Percentiles rank a stretch among this genome's conserved stretches.
Conservation (phyloP, 2,113 vertebrate species). For the Heloderma charlesbogerti region DNA sequence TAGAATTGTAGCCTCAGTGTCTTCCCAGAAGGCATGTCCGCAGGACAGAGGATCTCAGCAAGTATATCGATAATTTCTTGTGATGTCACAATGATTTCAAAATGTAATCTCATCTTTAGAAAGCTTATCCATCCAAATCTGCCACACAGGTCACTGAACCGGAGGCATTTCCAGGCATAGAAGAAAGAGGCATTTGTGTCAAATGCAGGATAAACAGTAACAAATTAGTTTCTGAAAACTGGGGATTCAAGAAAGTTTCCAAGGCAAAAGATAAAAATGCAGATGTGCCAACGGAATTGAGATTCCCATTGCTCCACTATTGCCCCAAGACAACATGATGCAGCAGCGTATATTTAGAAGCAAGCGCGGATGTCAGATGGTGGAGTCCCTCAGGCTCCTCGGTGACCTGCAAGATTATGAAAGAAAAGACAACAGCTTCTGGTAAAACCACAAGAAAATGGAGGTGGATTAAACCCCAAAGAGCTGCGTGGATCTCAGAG, state of each 20-base stretch:
- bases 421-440: constrained; percentile 55
- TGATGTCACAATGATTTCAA: neutral
- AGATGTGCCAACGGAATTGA: constrained; percentile 41
- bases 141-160: neutral
- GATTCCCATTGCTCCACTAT: constrained; percentile 42
- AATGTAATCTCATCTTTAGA: too few species aligned
- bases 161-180: neutral
- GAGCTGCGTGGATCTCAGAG: constrained; percentile 50
- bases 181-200: constrained; percentile 26
- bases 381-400: constrained; percentile 44
- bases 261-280: constrained; percentile 36
- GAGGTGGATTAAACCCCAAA: constrained; percentile 61
- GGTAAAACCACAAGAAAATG: constrained; percentile 51
- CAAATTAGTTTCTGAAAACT: constrained; percentile 24
- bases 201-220: constrained; percentile 25
- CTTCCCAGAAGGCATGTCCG: neutral
- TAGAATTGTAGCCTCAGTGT: neutral
- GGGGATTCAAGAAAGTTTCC: constrained; percentile 41
- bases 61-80: neutral
- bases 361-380: constrained; percentile 52
- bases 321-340: constrained; percentile 59
- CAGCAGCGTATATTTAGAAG: constrained; percentile 53
- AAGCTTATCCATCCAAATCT: neutral
- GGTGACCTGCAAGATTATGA: constrained; percentile 47
- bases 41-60: neutral